Base-by-base conservation (phyloP, 1,140 invertebrate species). In the Doryteuthis pealeii region DNA sequence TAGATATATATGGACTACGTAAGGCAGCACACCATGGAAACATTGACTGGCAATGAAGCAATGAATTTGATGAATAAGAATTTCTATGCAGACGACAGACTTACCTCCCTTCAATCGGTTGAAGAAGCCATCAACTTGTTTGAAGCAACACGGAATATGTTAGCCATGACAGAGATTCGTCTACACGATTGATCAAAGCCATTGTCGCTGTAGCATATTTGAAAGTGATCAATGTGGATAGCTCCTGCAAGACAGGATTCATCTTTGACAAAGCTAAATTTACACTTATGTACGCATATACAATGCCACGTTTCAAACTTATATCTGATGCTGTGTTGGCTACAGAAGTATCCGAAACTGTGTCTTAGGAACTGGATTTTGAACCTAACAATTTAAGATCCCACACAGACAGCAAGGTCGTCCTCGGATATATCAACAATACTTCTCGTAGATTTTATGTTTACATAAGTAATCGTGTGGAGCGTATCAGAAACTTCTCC, bases 381-480 rank as follows among this genome's bases (percentile, higher is more conserved):
- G 22, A 58, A 15, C 14, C 70, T 26, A 1, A 69, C 22, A 2
- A 5, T 2, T 26, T 71, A 2, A 76, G n/a, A 5, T 78, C 62
- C 49, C 71, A 40, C 40, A 58, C 66, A 5, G 74, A 76, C 54
- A 73, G 74, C 35, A 35, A 58, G 18, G 67, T 78, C 2, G 74
- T 71, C 14, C 62, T 78, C n/a, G 77, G 74, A 43, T 78, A 78
- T 43, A 78, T 78, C 35, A 40, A 35, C 28, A 76, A 78, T 58
- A n/a, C 66, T 4, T 45, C 70, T 14, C 10, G 70, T 6, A 31
- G 73, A 14, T 73, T 78, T 33, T 58, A 73, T 35, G 67, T 67
- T 4, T 78, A 70, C 40, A 74, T 78, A 22, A 49, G n/a, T 33
- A 78, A 78, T 32, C 2, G 74, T 1, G 74, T 78, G 2, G 31